Percentiles rank a stretch among this genome's conserved stretches.
Conservation (phyloP, 2,888 invertebrate species). For the Machimus rusticus region DNA sequence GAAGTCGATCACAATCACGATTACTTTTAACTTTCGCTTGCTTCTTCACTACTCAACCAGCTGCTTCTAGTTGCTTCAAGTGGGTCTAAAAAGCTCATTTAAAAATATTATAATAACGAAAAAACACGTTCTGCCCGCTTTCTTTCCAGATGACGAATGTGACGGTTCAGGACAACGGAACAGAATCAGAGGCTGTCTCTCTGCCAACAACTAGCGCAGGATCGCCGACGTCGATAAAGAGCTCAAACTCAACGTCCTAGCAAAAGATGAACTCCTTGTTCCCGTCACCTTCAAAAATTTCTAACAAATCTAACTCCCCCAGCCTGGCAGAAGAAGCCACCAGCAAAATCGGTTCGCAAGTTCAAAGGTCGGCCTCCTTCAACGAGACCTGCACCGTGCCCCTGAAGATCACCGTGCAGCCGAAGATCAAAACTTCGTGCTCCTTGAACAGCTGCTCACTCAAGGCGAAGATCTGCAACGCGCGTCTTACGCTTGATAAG, state of each 20-base stretch:
- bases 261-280: conserved; percentile 44
- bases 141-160: conserved; percentile 48
- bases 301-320: not conserved
- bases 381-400: conserved; percentile 48
- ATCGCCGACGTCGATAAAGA: conserved; percentile 48
- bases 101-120: not conserved
- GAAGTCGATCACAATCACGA: not conserved
- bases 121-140: not conserved
- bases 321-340: not conserved
- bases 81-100: not conserved
- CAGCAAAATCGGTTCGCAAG: not conserved
- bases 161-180: conserved; percentile 44
- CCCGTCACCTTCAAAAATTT: conserved; percentile 36
- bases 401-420: conserved; percentile 45
- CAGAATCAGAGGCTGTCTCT: conserved; percentile 49
- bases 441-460: conserved; percentile 45
- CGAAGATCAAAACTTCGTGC: conserved; percentile 45
- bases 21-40: not conserved
- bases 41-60: not conserved
- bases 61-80: not conserved
- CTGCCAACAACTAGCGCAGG: conserved; percentile 45
- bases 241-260: conserved; percentile 49
- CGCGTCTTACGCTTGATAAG: conserved; percentile 43
- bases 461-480: conserved; percentile 45
- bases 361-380: conserved; percentile 48